Conservation (phyloP, 2,888 invertebrate species). For the Callyntrura guangdongensis region DNA sequence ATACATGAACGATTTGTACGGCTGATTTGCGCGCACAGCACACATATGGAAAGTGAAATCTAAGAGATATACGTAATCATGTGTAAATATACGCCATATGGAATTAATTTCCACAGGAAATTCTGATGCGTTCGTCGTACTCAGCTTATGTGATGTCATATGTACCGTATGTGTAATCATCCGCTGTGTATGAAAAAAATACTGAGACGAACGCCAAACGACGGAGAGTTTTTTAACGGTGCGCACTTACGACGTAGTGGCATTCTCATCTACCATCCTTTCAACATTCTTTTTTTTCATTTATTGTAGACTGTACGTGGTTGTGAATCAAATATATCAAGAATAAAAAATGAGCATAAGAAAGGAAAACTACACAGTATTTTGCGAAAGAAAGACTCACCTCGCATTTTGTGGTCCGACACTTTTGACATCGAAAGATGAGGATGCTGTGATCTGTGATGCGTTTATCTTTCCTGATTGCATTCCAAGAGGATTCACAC, state of each 20-base stretch:
- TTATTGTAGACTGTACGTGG: neutral
- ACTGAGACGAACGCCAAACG: neutral
- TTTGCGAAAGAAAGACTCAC: constrained; percentile 87
- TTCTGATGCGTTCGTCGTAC: neutral
- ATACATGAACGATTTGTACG: neutral
- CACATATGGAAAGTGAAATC: neutral
- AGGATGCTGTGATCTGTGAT: constrained; percentile 94
- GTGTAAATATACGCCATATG: neutral
- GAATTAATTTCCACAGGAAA: neutral
- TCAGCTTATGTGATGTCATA: too few relatives aligned
- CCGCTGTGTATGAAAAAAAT: neutral
- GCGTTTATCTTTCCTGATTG: constrained; percentile 94
- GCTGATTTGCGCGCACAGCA: neutral
- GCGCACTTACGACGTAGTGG: neutral
- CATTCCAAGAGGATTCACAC: constrained; percentile 93
- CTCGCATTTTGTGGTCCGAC: constrained; percentile 96
- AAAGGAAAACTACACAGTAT: constrained; percentile 20
- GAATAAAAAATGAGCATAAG: neutral
- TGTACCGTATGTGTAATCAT: neutral
- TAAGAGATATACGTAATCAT: neutral
- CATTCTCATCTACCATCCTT: neutral
- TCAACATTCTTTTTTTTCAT: neutral
- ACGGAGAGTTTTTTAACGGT: neutral
- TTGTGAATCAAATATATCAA: constrained; percentile 49
- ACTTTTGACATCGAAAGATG: constrained; percentile 94